Base-by-base conservation (phyloP, 1,140 invertebrate species). In the Aphelinus atriplicis region DNA sequence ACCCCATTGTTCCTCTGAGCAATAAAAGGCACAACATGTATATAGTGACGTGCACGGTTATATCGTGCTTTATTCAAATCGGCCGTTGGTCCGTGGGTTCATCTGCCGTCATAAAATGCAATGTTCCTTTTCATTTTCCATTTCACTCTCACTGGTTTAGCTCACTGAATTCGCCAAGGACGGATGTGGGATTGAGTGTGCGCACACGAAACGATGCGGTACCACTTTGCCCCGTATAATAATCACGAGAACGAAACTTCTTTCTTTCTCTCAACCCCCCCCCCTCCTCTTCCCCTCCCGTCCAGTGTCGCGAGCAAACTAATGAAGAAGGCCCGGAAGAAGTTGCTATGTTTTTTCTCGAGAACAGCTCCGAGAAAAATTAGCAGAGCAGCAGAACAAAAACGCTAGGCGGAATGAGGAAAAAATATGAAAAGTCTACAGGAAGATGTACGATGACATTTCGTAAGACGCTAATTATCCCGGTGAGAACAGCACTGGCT, bases 1-100 rank as follows among this genome's bases (percentile, higher is more conserved):
- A 58, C 46, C 45, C 45, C 56, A 58, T 45, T 42, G 55, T 58
- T 58, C 58, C 66, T n/a, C 56, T 26, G 10, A 3, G 66, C 66
- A 57, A 58, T 58, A 68, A 68, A 68, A 65, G 7, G 9, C 3
- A 48, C 64, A 66, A 66, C 56, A 26, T 26, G 26, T 26, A 26
- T 26, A 26, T 26, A 26, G 26, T 26, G 26, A 26, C 26, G 48
- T 48, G 46, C 42, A 48, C 55, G 26, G 26, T 26, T 68, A 53
- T 68, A 68, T 68, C 43, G 55, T 58, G n/a, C 26, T 68, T 68
- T 58, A 68, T 68, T 68, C 66, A 68, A 68, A 68, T 68, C 42
- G 7, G 1, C 65, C 26, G 26, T 26, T 26, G 26, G 26, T 26
- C 5, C 61, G 55, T n/a, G 9, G 66, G 63, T 48, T 58, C 9